Base-by-base conservation (phyloP, 2,888 invertebrate species). In the Epinotia nisella region DNA sequence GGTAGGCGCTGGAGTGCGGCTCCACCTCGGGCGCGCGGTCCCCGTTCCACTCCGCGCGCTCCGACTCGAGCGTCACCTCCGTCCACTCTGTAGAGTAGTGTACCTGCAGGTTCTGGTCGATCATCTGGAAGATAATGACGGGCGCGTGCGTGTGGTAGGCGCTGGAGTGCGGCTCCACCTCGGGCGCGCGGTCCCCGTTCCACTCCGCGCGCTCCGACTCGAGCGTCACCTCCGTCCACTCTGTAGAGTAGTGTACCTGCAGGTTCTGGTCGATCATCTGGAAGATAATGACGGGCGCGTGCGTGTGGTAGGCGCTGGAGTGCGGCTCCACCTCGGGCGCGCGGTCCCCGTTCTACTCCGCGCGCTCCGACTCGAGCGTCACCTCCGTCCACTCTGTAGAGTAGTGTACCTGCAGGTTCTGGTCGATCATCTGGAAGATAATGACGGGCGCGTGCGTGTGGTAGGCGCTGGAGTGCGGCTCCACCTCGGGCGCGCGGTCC, bases 191-290 rank as follows among this genome's bases (percentile, higher is more conserved):
- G 76, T 95, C 95, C 19, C 96, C 96, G 85, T 95, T 95, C 99
- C 99, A 99, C 89, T 99, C 99, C 85, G 97, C 96, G 82, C 97
- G 97, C 87, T 99, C 99, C 2, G 97, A 96, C 81, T 96, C 96
- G 71, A 99, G 92, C 0, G 99, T 97, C 88, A 98, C 99, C 81
- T 96, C 96, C 97, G 99, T 97, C 99, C 99, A 99, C 82, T 98
- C 98, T 15, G 59, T 59, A n/a, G 21, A 24, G 29, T 29, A 29
- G 5, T 5, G 1, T 58, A 88, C 93, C 90, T 97, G 97, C 74
- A 99, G 94, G 94, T 99, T 98, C 92, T 99, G 99, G 90, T 99
- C 98, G 76, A 99, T 97, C 99, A 99, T 99, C 90, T 99, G 98
- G 91, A 98, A 99, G 77, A 99, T 97, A 74, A 99, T 98, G 75